A percentile compares a stretch with the other conserved stretches of the same genome.
These are phyloP conservation scores for Drosophila lacteicornis DNA, from an alignment of 1,140 invertebrate species.

Conservation along the genomic window DNA sequence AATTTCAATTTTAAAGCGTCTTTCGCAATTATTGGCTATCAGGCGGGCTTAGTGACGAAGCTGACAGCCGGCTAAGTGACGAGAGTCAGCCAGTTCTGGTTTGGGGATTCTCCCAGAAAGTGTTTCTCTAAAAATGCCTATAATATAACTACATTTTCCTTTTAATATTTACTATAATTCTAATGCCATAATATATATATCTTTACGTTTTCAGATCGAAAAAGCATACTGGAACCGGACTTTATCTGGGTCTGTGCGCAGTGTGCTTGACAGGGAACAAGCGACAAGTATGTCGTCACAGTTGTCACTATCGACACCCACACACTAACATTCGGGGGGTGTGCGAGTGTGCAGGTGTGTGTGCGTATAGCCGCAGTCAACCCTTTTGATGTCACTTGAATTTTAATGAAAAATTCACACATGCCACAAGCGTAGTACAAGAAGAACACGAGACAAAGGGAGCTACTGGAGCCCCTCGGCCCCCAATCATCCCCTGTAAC, in stretches of 20 bases:
- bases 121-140: background rate
- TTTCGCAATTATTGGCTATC: constrained; percentile 61
- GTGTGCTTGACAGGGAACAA: constrained; percentile 70
- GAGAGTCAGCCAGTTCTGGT: constrained; percentile 47
- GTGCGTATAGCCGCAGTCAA: constrained; percentile 59
- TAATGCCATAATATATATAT: background rate
- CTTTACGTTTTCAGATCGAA: background rate
- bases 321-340: constrained; percentile 25
- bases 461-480: background rate
- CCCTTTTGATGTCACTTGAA: constrained; percentile 83
- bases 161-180: too few species aligned
- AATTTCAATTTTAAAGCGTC: constrained; percentile 61
- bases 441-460: constrained; percentile 47
- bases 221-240: background rate
- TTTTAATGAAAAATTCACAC: constrained; percentile 84
- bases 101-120: background rate
- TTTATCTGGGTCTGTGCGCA: constrained; percentile 2
- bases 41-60: constrained; percentile 46
- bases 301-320: constrained; percentile 79
- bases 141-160: too few species aligned
- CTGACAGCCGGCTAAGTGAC: constrained; percentile 65
- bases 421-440: constrained; percentile 78
- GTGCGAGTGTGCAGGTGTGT: constrained; percentile 6
- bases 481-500: background rate
- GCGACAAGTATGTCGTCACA: constrained; percentile 80